These are phyloP conservation scores for Barnardius zonarius DNA, from an alignment of 2,113 vertebrate species.

Conservation along the genomic window DNA sequence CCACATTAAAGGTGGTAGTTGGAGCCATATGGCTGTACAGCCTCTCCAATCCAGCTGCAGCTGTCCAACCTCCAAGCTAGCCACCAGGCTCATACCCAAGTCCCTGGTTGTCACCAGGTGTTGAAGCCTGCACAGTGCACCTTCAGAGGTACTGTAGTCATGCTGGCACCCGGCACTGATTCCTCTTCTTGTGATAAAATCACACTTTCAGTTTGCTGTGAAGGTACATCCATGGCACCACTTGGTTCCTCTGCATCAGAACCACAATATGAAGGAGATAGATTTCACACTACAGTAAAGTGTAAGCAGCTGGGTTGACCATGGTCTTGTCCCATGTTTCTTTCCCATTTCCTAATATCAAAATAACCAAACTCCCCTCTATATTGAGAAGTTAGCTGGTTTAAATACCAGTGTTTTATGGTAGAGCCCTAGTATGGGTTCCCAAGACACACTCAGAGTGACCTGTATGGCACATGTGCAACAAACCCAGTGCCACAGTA, in stretches of 20 bases:
- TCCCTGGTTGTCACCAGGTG: not conserved
- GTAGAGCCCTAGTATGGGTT: not conserved
- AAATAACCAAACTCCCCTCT: not conserved
- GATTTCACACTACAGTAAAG: not conserved
- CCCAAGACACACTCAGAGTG: not conserved
- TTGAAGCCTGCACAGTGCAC: not conserved
- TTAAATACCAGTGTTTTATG: not conserved
- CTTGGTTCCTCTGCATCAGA: not conserved
- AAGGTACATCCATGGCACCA: not conserved
- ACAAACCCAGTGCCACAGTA: not conserved
- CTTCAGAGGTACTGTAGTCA: not conserved
- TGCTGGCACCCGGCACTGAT: not conserved
- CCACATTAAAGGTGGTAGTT: not conserved
- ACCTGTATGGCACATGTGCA: not conserved
- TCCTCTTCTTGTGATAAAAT: not conserved
- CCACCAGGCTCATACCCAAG: accelerated
- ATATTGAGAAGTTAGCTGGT: not conserved
- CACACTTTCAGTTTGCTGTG: not conserved
- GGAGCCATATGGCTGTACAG: not conserved
- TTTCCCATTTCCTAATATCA: not conserved
- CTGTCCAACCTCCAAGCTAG: not conserved
- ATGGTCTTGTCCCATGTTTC: not conserved
- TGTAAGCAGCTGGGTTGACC: not conserved
- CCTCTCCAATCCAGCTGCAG: not conserved
- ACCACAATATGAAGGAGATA: accelerated